These are phyloP conservation scores for Lordiphosa collinella DNA, from an alignment of 1,140 invertebrate species.

Conservation along the genomic window DNA sequence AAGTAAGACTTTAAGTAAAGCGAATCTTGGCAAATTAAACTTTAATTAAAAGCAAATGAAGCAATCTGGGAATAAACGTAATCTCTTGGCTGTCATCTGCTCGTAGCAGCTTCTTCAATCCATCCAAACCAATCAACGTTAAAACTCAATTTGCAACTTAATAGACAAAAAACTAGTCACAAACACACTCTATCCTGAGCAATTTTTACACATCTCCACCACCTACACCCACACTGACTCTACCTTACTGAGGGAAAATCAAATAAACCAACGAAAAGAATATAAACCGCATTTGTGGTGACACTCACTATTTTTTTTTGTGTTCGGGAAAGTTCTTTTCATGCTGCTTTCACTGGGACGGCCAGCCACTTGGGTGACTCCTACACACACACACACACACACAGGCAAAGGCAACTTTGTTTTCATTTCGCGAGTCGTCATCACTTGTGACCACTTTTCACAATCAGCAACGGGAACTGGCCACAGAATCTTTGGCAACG, in stretches of 20 bases:
- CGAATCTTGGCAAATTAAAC: too few relatives aligned
- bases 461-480: conserved; percentile 49
- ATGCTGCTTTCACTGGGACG: conserved; percentile 30
- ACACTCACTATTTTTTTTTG: background rate
- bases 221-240: background rate
- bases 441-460: conserved; percentile 71
- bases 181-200: conserved; percentile 35
- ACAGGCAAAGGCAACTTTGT: conserved; percentile 51
- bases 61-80: too few relatives aligned
- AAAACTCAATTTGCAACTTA: conserved; percentile 58
- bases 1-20: too few relatives aligned
- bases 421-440: conserved; percentile 73
- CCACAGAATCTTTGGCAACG: conserved; percentile 49
- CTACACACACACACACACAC: too few relatives aligned
- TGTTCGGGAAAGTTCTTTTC: conserved; percentile 53
- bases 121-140: conserved; percentile 27
- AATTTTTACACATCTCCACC: conserved; percentile 23
- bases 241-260: conserved; percentile 41
- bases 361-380: conserved; percentile 19
- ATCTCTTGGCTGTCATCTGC: background rate
- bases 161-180: conserved; percentile 27
- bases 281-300: conserved; percentile 58
- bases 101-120: conserved; percentile 7
- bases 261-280: conserved; percentile 69
- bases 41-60: too few relatives aligned